Percentiles rank a stretch among this genome's conserved stretches.
These are phyloP conservation scores for Lagopus muta DNA, from an alignment of 2,113 vertebrate genomes.

Conservation along the genomic window DNA sequence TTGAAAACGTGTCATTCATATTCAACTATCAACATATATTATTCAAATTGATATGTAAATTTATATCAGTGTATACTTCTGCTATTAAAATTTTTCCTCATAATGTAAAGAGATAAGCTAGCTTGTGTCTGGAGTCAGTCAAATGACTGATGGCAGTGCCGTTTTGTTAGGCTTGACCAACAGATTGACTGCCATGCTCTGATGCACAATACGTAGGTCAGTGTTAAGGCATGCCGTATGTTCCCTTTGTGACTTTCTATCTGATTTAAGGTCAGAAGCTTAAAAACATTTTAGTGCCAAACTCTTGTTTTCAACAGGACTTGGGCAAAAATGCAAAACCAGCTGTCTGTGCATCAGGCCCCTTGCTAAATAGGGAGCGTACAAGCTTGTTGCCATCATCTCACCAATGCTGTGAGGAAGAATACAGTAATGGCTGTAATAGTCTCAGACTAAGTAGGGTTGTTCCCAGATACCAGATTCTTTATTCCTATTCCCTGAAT, in stretches of 20 bases:
- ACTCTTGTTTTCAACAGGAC: background rate
- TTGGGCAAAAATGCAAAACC: background rate
- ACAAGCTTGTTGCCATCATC: background rate
- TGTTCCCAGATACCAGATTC: background rate
- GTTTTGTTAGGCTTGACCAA: background rate
- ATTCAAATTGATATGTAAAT: background rate
- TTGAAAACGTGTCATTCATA: background rate
- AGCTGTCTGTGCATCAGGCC: background rate
- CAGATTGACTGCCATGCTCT: background rate
- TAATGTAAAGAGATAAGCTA: background rate
- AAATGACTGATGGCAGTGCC: background rate
- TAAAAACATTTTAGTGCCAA: background rate
- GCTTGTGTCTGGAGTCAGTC: background rate
- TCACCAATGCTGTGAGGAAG: background rate
- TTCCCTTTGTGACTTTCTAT: background rate
- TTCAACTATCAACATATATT: background rate
- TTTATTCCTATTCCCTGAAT: background rate
- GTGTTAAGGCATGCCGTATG: background rate
- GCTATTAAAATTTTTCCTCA: background rate
- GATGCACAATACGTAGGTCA: background rate
- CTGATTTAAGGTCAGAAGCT: background rate
- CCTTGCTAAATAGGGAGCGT: rapidly evolving
- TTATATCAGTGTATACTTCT: background rate
- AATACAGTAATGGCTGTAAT: rapidly evolving
- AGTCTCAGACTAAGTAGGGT: rapidly evolving